A percentile compares a stretch with the other conserved stretches of the same genome.
These are phyloP conservation scores for Trachelus troglodyta DNA, from an alignment of 2,888 invertebrate species.

Conservation along the genomic window DNA sequence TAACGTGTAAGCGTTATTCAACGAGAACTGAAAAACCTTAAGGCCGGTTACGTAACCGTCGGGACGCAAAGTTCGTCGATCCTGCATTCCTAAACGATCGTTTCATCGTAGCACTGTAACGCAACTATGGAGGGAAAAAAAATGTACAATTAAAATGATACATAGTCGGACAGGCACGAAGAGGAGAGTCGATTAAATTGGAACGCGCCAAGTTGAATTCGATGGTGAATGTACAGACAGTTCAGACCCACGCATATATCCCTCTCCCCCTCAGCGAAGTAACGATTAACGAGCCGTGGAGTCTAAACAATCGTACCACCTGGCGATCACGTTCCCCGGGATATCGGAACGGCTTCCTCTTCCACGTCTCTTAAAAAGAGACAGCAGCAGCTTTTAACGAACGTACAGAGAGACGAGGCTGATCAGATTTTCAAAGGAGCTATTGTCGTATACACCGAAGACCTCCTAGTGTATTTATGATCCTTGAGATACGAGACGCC, in stretches of 20 bases:
- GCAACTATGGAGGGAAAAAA: too few species aligned
- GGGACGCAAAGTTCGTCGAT: neutral
- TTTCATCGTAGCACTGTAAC: neutral
- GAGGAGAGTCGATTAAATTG: neutral
- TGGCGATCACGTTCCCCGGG: neutral
- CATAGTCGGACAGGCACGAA: neutral
- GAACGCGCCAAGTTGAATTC: neutral
- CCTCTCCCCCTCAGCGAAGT: neutral
- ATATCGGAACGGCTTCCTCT: neutral
- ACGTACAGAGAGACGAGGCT: neutral
- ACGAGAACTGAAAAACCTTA: neutral
- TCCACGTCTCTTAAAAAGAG: neutral
- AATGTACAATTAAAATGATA: neutral
- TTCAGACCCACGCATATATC: neutral
- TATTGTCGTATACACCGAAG: neutral
- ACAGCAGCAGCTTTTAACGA: neutral
- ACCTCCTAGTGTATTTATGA: neutral
- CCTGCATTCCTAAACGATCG: neutral
- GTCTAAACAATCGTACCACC: neutral
- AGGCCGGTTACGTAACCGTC: neutral
- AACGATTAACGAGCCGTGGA: neutral
- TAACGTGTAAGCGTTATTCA: neutral
- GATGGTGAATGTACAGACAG: neutral
- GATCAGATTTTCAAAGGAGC: neutral
- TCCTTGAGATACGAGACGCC: conserved; percentile 14